Base-by-base conservation (phyloP, 2,113 vertebrate genomes). In the Petaurus breviceps region DNA sequence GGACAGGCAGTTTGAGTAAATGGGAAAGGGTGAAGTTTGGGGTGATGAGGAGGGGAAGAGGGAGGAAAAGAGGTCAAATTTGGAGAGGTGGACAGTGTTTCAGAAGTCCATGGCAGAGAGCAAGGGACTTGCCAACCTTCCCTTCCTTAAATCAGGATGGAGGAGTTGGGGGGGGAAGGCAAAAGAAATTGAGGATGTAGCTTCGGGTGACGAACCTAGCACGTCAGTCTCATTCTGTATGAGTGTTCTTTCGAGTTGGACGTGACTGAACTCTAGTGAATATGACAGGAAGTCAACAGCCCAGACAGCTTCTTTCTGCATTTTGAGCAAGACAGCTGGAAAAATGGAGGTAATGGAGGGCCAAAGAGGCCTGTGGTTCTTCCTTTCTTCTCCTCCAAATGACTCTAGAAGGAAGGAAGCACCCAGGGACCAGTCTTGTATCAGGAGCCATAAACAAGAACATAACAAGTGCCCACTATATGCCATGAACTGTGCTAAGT, bases 31-130 rank as follows among this genome's bases (percentile, higher is more conserved):
- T 22, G 19, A 43, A 84, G 24, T 49, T 95, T 94, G 95, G 95
- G 96, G 23, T 50, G 84, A 53, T 93, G 95, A 95, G 93, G 52
- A 0, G 19, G 94, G 37, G 97, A 94, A 95, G 46, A n/a, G 43
- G 55, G 91, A 31, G 11, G 52, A 92, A 90, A 14, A 54, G 51
- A 49, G 0, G 0, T n/a, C n/a, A 23, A 49, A 49, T 84, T 43
- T 22, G 47, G 28, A 25, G 6, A 55, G 54, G 84, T 93, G 96
- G 91, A 94, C 96, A 50, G 1, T 43, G 94, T 96, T 97, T 51
- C 92, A 95, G 95, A 97, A 97, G 68, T 25, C 94, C 77, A 93
- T 84, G 97, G 94, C 0, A 0, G 53, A 93, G 43, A 49, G 31
- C 0, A 84, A 0, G 7, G 55, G 12, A 16, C 92, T 46, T n/a